Evolutionary conservation across 2,113 vertebrate genomes (phyloP).

Genomic region (Phalacrocorax brasilianus): DNA sequence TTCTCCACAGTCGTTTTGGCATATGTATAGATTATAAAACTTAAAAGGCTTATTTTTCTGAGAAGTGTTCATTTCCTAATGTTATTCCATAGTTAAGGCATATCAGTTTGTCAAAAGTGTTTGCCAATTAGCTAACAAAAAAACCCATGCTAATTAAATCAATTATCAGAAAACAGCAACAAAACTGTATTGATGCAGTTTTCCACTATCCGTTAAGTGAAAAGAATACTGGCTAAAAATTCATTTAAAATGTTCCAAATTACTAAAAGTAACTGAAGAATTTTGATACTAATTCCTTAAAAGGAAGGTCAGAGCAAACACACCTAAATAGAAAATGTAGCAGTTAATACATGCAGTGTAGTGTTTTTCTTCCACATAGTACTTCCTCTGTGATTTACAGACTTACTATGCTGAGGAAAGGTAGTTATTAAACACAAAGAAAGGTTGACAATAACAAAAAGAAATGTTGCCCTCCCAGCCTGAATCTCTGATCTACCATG

Average conservation of each 20-base stretch:
- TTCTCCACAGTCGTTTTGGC: background rate
- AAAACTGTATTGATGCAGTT: background rate
- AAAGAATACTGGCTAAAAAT: background rate
- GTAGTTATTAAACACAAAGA: slow-evolving; percentile 59
- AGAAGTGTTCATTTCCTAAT: slow-evolving; percentile 39
- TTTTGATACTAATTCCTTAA: slow-evolving; percentile 2
- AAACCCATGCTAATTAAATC: background rate
- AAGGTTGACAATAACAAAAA: slow-evolving; percentile 51
- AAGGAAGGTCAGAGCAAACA: slow-evolving; percentile 13
- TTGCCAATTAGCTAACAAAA: slow-evolving; percentile 49
- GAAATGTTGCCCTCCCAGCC: slow-evolving; percentile 50
- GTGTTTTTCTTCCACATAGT: slow-evolving; percentile 8
- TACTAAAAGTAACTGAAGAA: background rate
- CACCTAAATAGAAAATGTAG: background rate
- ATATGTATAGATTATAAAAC: slow-evolving; percentile 25
- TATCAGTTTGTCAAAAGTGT: slow-evolving; percentile 34
- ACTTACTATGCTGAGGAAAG: slow-evolving; percentile 41
- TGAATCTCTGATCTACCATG: slow-evolving; percentile 17
- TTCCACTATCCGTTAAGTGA: background rate
- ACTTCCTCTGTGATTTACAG: slow-evolving; percentile 47
- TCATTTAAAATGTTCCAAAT: background rate
- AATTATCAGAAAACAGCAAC: slow-evolving; percentile 5
- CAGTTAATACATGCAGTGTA: background rate
- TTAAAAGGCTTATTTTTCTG: slow-evolving; percentile 41
- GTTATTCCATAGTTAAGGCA: slow-evolving; percentile 16